Evolutionary conservation across 2,888 invertebrate species (phyloP), one percentile per base, ranked within the genome.

Genomic region (Allophyes oxyacanthae): DNA sequence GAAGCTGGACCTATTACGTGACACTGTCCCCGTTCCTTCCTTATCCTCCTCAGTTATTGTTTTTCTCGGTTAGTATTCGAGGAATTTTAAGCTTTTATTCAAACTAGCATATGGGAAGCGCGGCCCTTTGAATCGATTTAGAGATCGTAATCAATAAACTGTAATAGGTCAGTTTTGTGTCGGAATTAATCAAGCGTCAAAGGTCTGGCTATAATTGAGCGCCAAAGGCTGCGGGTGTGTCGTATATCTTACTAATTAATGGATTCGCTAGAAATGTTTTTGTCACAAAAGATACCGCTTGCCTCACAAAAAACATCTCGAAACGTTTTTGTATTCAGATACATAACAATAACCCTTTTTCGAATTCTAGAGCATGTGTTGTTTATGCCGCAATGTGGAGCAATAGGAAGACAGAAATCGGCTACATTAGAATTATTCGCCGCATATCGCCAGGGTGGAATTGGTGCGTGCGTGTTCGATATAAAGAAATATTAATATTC

Each of bases 171-270:
- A 92, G 90, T 89, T 89, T 88, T 90, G 89, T 91, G 89, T 90
- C 87, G 90, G 91, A 91, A 92, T 91, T 93, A 92, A 92, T 92
- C 92, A 91, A 91, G 87, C 91, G 87, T 91, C 92, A 92, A 92
- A 92, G 91, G 88, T 84, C 87, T 89, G 87, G 77, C 83, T 81
- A 83, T 89, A 89, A 90, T 90, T 87, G 89, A 87, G 85, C 86
- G 84, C 86, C 87, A 83, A 90, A 87, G 86, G 86, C 87, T 84
- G 84, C 83, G 87, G 83, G 84, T 81, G 83, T 82, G 86, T 88
- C 91, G 88, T 93, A 92, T 92, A 91, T 93, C 91, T 90, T 78
- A 87, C 88, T 91, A 93, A 93, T 93, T 92, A 92, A 93, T 92
- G 91, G 90, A 87, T 90, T 91, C 85, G 88, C 91, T 90, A 89